Evolutionary conservation across 2,113 vertebrate species (phyloP), one percentile per base, ranked within the genome.

Genomic region (Albula glossodonta): DNA sequence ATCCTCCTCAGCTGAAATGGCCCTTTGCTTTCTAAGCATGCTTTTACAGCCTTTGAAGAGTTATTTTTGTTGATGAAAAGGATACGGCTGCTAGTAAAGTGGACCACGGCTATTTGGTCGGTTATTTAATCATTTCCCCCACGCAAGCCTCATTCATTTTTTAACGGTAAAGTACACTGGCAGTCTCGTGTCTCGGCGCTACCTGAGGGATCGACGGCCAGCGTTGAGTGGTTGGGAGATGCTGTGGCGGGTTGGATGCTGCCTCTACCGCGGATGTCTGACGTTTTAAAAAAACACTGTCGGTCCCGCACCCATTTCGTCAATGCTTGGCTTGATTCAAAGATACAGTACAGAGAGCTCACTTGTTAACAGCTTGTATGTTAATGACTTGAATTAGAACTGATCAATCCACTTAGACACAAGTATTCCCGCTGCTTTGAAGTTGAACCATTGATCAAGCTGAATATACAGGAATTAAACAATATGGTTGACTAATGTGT

Each of bases 21-120:
- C 92, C 93, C 93, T 95, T 95, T 95, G 94, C 92, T 92, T 89
- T 92, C 92, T 92, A 93, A 94, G 93, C 94, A 93, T 93, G 93
- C 93, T 95, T 93, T 95, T 92, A 94, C 93, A 90, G 93, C 89
- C 93, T 95, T 91, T 94, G 94, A 95, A 93, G 92, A 91, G 91
- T 92, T 94, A 94, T 95, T 96, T 95, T 93, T 94, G 95, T 94
- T 94, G 94, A 95, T 95, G 94, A 96, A 95, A 96, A 94, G 88
- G 94, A 95, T 95, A 94, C 84, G 88, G 88, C 74, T 90, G 91
- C 90, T 91, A 83, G 93, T 90, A 90, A 92, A 93, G 92, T 74
- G 88, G 92, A 90, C 88, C 91, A 83, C 48, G 56, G 94, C 92
- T 91, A 94, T 95, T 94, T 91, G 88, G 91, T 89, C 89, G 90